Evolutionary conservation across 1,140 invertebrate species (phyloP).

Genomic region (Lepeophtheirus salmonis): DNA sequence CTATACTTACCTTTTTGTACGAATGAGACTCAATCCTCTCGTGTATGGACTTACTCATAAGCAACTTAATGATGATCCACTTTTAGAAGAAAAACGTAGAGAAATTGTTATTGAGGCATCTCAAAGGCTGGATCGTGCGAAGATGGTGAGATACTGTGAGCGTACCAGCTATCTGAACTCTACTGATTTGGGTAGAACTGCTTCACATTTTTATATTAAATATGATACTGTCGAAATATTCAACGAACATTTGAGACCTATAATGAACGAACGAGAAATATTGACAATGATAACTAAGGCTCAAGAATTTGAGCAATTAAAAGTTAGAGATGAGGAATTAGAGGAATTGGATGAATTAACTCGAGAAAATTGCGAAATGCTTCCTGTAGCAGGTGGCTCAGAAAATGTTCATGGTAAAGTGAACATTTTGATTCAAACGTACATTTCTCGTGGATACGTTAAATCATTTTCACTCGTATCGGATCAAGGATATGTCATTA

Average conservation of each 20-base stretch:
- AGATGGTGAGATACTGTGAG: slow-evolving; percentile 80
- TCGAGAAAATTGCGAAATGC: slow-evolving; percentile 47
- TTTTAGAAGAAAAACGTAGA: slow-evolving; percentile 45
- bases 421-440: slow-evolving; percentile 85
- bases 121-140: slow-evolving; percentile 64
- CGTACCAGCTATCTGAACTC: slow-evolving; percentile 53
- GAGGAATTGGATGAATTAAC: slow-evolving; percentile 61
- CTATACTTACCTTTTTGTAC: slow-evolving; percentile 86
- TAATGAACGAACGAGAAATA: slow-evolving; percentile 72
- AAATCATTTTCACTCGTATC: slow-evolving; percentile 76
- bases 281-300: slow-evolving; percentile 70
- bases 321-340: slow-evolving; percentile 85
- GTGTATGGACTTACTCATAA: slow-evolving; percentile 63
- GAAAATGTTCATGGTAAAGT: slow-evolving; percentile 91
- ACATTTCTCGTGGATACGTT: slow-evolving; percentile 54
- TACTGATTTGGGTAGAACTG: slow-evolving; percentile 73
- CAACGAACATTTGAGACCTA: slow-evolving; percentile 50
- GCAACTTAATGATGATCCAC: slow-evolving; percentile 51
- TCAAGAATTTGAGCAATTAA: slow-evolving; percentile 88
- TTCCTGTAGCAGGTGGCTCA: slow-evolving; percentile 47
- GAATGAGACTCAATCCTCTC: slow-evolving; percentile 80
- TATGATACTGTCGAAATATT: slow-evolving; percentile 82
- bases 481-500: slow-evolving; percentile 73
- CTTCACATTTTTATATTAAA: slow-evolving; percentile 94
- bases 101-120: slow-evolving; percentile 61